Conservation (phyloP, 2,113 vertebrate genomes). For the Macquaria ambigua region DNA sequence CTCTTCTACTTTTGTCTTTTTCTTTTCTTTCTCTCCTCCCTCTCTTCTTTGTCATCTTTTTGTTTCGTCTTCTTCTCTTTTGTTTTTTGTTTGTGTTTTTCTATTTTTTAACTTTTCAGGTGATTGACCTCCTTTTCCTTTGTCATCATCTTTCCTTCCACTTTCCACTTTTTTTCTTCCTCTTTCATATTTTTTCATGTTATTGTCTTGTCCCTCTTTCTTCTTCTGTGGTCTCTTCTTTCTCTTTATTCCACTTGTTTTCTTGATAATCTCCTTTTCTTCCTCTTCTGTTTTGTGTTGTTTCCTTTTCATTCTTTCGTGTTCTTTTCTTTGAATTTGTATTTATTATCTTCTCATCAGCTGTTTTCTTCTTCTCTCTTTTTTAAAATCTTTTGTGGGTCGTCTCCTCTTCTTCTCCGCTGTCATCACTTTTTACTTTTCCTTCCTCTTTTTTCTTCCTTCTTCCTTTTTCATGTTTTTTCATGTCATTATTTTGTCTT, state of each 20-base stretch:
- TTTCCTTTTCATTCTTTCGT: background rate
- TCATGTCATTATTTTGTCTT: background rate
- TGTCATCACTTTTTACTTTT: background rate
- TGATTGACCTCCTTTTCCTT: background rate
- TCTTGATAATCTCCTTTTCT: no score
- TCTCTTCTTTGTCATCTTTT: no score
- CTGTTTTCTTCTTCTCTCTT: no score
- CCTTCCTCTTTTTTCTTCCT: background rate
- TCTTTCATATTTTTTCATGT: background rate
- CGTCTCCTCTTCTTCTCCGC: no score
- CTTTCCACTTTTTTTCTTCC: background rate
- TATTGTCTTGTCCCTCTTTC: background rate
- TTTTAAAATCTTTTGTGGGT: no score
- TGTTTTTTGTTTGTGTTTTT: background rate
- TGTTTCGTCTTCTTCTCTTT: background rate
- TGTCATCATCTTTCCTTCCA: background rate
- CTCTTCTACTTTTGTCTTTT: background rate
- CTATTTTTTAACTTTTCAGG: background rate
- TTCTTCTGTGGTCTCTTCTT: background rate
- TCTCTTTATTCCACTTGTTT: no score
- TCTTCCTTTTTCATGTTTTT: background rate
- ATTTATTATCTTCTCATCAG: background rate
- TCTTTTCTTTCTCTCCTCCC: no score
- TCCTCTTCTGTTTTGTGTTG: no score
- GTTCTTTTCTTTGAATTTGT: background rate